Base-by-base conservation (phyloP, 2,888 invertebrate genomes). In the Scelioninae gen. 1 region DNA sequence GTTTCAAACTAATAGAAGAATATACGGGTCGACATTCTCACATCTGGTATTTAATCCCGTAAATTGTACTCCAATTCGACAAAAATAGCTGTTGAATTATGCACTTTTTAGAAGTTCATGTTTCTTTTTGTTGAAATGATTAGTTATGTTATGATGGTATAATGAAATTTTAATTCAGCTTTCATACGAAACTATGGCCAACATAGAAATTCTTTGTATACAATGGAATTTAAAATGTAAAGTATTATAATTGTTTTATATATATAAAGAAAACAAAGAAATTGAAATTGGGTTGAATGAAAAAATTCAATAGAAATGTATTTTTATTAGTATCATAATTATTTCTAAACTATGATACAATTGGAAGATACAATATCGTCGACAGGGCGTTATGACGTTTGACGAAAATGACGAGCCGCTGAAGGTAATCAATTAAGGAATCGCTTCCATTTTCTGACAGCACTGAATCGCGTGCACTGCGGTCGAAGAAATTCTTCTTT, bases 401-500 rank as follows among this genome's bases (percentile, higher is more conserved):
- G 53, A 58, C 74, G 69, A 74, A 71, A 82, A 62, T 84, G 85
- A 86, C 55, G 83, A 84, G 58, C 60, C 38, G 78, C 78, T 51
- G 82, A 84, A 43, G 75, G 66, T 68, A 69, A 81, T 87, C 84
- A 83, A 85, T 87, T 87, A 87, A 86, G 82, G 45, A 87, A 58
- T 38, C 53, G 84, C 69, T 84, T 84, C 80, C 78, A 85, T 85
- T 85, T 84, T 82, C 82, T 75, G 81, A 80, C 82, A 84, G 83
- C 51, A 49, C 71, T 55, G 71, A 85, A 89, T 89, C 87, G 89
- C 89, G 88, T 88, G 89, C 85, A 40, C 68, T 83, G 82, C 80
- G 85, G 82, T 82, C 68, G 69, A 34, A 65, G 47, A 79, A 69
- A 32, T 51, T 58, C 72, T 79, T 85, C 86, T 87, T 85, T 83